Conservation (phyloP, 30 jellyfish, hydroid and myxozoan genomes). For the Cassiopea andromeda region DNA sequence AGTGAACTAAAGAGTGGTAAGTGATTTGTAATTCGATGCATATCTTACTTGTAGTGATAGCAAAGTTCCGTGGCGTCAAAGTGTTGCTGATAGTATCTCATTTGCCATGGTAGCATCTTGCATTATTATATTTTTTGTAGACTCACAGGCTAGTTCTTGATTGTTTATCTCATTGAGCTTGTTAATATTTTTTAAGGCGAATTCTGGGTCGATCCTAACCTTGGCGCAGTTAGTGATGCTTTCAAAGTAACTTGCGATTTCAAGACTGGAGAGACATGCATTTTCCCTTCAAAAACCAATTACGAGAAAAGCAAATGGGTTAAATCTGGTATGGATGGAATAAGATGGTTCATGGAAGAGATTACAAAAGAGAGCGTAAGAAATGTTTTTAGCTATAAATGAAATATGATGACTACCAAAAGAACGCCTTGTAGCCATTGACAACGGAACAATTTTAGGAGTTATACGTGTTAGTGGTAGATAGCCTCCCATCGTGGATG, state of each 20-base stretch:
- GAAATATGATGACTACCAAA: background rate
- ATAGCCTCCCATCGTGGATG: too few relatives aligned
- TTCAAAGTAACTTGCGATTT: slow-evolving; percentile 76
- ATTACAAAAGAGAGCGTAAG: slow-evolving; percentile 59
- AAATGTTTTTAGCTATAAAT: background rate
- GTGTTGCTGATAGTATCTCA: background rate
- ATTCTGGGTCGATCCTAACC: slow-evolving; percentile 84
- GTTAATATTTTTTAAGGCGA: slow-evolving; percentile 48
- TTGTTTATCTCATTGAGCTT: background rate
- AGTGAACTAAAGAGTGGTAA: slow-evolving; percentile 65
- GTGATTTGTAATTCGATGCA: background rate
- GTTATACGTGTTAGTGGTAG: too few relatives aligned
- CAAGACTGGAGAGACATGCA: slow-evolving; percentile 85
- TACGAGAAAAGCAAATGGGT: slow-evolving; percentile 86
- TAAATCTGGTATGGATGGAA: slow-evolving; percentile 75
- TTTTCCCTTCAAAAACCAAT: slow-evolving; percentile 64
- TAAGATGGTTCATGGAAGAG: slow-evolving; percentile 86
- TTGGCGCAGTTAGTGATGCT: slow-evolving; percentile 73
- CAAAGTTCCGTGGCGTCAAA: background rate
- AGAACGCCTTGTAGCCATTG: background rate
- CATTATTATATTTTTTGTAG: too few relatives aligned
- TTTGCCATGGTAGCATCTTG: background rate
- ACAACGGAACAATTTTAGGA: too few relatives aligned
- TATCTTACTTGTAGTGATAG: background rate
- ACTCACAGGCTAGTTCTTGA: too few relatives aligned